Evolutionary conservation across 2,113 vertebrate genomes (phyloP).

Genomic region (Uria aalge): DNA sequence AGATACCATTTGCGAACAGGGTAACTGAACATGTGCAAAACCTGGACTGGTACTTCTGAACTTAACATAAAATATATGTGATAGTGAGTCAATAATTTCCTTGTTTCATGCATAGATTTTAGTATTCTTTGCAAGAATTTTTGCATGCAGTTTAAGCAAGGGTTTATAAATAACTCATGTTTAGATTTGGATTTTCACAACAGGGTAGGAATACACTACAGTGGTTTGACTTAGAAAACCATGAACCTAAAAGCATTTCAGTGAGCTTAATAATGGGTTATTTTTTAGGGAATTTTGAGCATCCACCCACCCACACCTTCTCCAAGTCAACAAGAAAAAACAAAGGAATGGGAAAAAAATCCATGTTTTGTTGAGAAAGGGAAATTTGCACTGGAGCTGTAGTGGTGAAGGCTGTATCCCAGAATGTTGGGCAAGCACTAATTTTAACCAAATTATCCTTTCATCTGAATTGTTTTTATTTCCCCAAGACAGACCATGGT

Average conservation of each 20-base stretch:
- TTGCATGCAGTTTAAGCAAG: neutral
- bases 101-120: neutral
- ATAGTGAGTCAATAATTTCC: neutral
- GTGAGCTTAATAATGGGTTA: neutral
- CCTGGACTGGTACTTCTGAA: neutral
- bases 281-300: neutral
- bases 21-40: neutral
- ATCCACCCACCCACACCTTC: neutral
- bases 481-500: neutral
- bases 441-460: neutral
- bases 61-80: neutral
- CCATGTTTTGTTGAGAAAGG: neutral
- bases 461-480: neutral
- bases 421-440: neutral
- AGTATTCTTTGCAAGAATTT: neutral
- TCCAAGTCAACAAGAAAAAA: neutral
- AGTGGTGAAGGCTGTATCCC: neutral
- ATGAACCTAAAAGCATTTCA: neutral
- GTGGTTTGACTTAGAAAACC: neutral
- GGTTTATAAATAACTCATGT: neutral
- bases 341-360: neutral
- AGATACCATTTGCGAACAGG: neutral
- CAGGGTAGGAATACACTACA: neutral
- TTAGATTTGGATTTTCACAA: neutral
- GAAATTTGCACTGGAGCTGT: neutral